Conservation (phyloP, 2,113 vertebrate genomes). For the Junco hyemalis region DNA sequence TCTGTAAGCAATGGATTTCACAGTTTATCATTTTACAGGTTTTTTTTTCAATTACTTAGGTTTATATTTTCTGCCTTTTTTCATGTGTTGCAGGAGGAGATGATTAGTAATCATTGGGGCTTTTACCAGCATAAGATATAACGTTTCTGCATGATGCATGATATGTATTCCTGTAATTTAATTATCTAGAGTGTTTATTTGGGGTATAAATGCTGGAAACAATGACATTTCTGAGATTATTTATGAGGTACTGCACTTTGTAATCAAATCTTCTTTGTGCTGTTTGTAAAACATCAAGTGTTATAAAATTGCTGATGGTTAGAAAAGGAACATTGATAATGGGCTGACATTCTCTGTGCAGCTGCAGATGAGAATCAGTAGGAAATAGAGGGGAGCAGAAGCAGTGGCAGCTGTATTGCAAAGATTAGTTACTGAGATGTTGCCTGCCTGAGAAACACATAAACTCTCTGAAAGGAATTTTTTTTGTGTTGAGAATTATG, state of each 20-base stretch:
- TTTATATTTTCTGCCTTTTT: background rate
- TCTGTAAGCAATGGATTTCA: background rate
- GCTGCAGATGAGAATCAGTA: background rate
- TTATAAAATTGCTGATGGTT: background rate
- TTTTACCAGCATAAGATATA: background rate
- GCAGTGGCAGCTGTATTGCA: background rate
- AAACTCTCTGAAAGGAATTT: background rate
- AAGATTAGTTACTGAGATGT: background rate
- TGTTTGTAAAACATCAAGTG: background rate
- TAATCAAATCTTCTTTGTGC: background rate
- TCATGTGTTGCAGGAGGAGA: background rate
- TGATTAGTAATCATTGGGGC: background rate
- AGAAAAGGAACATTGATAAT: background rate
- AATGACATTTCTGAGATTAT: background rate
- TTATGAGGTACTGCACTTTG: background rate
- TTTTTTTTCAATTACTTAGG: background rate
- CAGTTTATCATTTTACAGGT: background rate
- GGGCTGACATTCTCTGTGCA: background rate
- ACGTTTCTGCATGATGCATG: background rate
- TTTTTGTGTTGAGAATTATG: background rate
- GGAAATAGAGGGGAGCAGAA: background rate
- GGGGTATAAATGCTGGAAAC: background rate
- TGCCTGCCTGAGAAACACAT: background rate
- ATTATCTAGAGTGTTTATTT: conserved; percentile 3
- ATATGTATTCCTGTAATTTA: conserved; percentile 7